These are phyloP conservation scores for Synergus gifuensis DNA, from an alignment of 2,888 invertebrate genomes.

Conservation along the genomic window DNA sequence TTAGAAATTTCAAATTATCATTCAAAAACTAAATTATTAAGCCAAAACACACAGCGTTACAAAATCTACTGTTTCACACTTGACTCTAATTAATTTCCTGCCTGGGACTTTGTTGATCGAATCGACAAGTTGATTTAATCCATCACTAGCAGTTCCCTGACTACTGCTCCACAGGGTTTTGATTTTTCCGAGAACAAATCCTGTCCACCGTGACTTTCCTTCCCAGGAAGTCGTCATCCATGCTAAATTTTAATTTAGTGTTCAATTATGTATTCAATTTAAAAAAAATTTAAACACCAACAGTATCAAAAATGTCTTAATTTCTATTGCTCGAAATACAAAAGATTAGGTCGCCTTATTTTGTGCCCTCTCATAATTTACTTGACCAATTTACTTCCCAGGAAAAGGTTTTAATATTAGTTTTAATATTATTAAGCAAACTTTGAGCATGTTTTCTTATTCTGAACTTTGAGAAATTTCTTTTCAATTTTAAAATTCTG, in stretches of 20 bases:
- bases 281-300: not conserved
- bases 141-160: slow-evolving; percentile 85
- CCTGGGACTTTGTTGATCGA: slow-evolving; percentile 80
- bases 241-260: slow-evolving; percentile 62
- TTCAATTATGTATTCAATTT: not conserved
- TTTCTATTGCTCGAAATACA: not conserved
- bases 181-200: slow-evolving; percentile 91
- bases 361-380: not conserved
- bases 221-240: slow-evolving; percentile 79
- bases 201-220: slow-evolving; percentile 83
- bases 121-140: slow-evolving; percentile 86
- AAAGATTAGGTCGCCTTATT: not conserved
- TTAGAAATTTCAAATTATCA: not conserved
- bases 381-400: not conserved
- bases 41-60: slow-evolving; percentile 6
- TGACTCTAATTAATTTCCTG: slow-evolving; percentile 75
- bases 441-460: not conserved
- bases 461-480: not conserved
- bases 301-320: not conserved
- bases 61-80: slow-evolving; percentile 22
- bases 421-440: not conserved
- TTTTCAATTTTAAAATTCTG: not conserved
- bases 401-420: not conserved
- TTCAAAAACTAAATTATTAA: not conserved
- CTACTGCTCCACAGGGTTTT: slow-evolving; percentile 92